Evolutionary conservation across 1,140 invertebrate species (phyloP).

Genomic region (Aphaenogaster rudis): DNA sequence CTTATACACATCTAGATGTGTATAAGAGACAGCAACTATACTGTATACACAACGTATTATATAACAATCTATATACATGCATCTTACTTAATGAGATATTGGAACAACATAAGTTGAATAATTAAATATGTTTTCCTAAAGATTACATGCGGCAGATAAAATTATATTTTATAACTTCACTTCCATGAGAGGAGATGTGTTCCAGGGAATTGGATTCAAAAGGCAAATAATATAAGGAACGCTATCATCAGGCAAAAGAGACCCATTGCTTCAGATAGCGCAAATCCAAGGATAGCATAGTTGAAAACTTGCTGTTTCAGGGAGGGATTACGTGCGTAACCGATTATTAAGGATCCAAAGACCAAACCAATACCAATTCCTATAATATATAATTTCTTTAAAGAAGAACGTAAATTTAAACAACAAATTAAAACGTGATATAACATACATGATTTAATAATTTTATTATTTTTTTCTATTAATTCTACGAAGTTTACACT

Average conservation of each 20-base stretch:
- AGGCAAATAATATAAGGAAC: slow-evolving; percentile 96
- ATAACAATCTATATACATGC: neutral
- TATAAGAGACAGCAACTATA: too few relatives aligned
- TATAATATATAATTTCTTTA: slow-evolving; percentile 84
- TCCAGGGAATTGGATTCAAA: slow-evolving; percentile 83
- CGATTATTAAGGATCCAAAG: slow-evolving; percentile 96
- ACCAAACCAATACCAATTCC: slow-evolving; percentile 97
- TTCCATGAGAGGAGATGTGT: slow-evolving; percentile 6
- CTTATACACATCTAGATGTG: too few relatives aligned
- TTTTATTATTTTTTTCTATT: neutral
- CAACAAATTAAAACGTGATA: neutral
- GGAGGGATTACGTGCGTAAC: slow-evolving; percentile 96
- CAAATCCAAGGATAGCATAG: slow-evolving; percentile 97
- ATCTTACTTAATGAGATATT: neutral
- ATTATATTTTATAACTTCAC: slow-evolving; percentile 46
- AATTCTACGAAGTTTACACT: neutral
- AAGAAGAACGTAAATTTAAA: slow-evolving; percentile 22
- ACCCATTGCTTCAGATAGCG: slow-evolving; percentile 98
- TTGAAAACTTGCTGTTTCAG: slow-evolving; percentile 98
- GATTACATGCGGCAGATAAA: neutral
- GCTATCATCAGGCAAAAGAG: slow-evolving; percentile 98
- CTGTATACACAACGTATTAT: neutral
- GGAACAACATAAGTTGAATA: neutral
- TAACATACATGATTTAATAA: neutral
- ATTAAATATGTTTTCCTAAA: slow-evolving; percentile 1